phyloP scores from a whole-genome alignment of 2,113 vertebrate genomes.

The Syngnathus typhle region DNA sequence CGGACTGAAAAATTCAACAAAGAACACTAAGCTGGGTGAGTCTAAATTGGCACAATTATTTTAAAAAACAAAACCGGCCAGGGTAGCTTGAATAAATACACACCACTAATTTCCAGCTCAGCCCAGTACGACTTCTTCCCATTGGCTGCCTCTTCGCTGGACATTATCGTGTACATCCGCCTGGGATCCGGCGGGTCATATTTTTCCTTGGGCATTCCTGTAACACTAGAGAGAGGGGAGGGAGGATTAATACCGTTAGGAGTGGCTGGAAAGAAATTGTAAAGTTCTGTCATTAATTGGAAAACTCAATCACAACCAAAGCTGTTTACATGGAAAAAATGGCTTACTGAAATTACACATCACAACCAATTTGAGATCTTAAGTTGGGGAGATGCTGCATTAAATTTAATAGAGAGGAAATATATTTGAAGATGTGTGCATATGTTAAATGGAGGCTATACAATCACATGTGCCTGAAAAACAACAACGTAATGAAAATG shows the following conservation, averaged over 20 bases:
- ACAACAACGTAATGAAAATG: not conserved
- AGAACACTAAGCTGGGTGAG: not conserved
- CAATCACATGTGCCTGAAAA: not conserved
- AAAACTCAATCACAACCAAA: not conserved
- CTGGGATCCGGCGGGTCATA: constrained; percentile 97
- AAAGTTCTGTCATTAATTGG: not conserved
- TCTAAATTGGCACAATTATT: not conserved
- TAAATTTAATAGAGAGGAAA: not conserved
- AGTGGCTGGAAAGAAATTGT: not conserved
- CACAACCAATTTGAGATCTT: not conserved
- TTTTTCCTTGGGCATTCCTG: constrained; percentile 99
- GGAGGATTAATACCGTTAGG: not conserved
- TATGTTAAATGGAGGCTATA: not conserved
- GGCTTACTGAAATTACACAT: not conserved
- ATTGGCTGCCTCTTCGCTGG: constrained; percentile 91
- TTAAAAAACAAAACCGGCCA: not conserved
- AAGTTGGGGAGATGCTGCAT: not conserved
- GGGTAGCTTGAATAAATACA: constrained; percentile 40
- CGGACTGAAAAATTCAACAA: not conserved
- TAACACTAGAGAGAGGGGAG: constrained; percentile 48
- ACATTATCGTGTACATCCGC: constrained; percentile 99
- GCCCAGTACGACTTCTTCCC: constrained; percentile 99
- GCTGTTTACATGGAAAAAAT: not conserved
- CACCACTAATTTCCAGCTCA: constrained; percentile 98
- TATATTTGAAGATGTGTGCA: not conserved